Evolutionary conservation across 2,113 vertebrate genomes (phyloP), one percentile per base, ranked within the genome.

Genomic region (Myiagra hebetior): DNA sequence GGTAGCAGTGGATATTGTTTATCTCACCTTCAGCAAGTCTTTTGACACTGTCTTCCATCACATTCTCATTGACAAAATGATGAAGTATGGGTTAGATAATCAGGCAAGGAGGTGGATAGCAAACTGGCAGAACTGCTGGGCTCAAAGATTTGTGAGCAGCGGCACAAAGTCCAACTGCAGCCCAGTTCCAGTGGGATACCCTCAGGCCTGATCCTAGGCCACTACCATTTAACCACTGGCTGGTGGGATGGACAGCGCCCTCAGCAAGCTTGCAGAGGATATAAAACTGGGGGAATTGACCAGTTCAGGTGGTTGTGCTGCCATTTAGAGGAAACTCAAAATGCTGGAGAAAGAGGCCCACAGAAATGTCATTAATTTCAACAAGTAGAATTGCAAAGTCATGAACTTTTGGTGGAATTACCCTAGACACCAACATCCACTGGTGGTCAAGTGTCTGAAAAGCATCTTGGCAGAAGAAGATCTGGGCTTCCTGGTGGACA

Each of bases 91-190:
- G 18, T 39, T 74, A 67, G n/a, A n/a, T n/a, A 74, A 78, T 35
- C 16, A 78, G 42, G 8, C 13, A 77, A 22, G 28, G 46, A 75
- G 12, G 15, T 33, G 23, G 12, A 50, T 1, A 67, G 15, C 14
- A 63, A 72, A 37, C 6, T n/a, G 24, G 7, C 3, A 46, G 42
- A 69, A 41, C 24, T 74, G 37, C n/a, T 65, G 15, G 13, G 7
- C 31, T 94, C 31, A n/a, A 24, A 77, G 8, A 0, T 31, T 69
- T 81, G 7, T 2, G 4, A 39, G 26, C 20, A 59, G 15, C 14
- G 35, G 1, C 10, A 7, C 4, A 0, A 62, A 69, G 37, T 41
- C 16, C 27, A 73, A 0, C 15, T 27, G 6, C 9, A 89, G 12
- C 14, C 30, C 4, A 42, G 26, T 21, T 16, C 7, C 6, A 11